Conservation (phyloP, 2,888 invertebrate genomes). For the Oligia fasciuncula region DNA sequence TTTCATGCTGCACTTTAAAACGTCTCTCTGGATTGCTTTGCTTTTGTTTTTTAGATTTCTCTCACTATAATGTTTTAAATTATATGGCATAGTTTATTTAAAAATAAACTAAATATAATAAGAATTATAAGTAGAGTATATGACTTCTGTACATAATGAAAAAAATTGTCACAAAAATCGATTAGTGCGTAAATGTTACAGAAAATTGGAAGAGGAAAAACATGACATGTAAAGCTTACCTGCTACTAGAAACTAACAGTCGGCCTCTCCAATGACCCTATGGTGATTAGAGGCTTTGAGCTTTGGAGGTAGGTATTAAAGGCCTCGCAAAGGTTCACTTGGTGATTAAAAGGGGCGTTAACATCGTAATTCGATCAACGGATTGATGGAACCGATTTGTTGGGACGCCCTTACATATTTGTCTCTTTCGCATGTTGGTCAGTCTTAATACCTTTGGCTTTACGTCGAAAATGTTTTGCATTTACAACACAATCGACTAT, state of each 20-base stretch:
- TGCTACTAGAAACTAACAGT: slow-evolving; percentile 33
- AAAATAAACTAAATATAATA: neutral
- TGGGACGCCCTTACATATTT: slow-evolving; percentile 62
- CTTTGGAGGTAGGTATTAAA: slow-evolving; percentile 69
- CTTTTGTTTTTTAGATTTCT: slow-evolving; percentile 51
- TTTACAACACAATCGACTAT: neutral
- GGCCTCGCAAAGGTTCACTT: slow-evolving; percentile 65
- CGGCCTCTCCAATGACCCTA: slow-evolving; percentile 57
- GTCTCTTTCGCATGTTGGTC: slow-evolving; percentile 52
- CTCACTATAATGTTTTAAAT: slow-evolving; percentile 1
- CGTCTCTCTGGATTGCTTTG: slow-evolving; percentile 59
- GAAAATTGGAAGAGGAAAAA: slow-evolving; percentile 24
- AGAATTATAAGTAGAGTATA: neutral
- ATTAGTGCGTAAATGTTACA: slow-evolving; percentile 1
- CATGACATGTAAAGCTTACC: slow-evolving; percentile 20
- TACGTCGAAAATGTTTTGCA: neutral
- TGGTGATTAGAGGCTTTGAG: slow-evolving; percentile 66
- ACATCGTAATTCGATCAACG: slow-evolving; percentile 72
- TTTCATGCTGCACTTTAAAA: slow-evolving; percentile 71
- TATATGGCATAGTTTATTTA: neutral
- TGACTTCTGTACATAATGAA: neutral
- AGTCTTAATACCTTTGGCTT: slow-evolving; percentile 37
- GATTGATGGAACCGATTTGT: slow-evolving; percentile 70
- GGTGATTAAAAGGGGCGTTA: slow-evolving; percentile 74
- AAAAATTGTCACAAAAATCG: neutral